A percentile compares a stretch with the other conserved stretches of the same genome.
phyloP scores from a whole-genome alignment of 1,140 invertebrate species.

The Ruditapes philippinarum region DNA sequence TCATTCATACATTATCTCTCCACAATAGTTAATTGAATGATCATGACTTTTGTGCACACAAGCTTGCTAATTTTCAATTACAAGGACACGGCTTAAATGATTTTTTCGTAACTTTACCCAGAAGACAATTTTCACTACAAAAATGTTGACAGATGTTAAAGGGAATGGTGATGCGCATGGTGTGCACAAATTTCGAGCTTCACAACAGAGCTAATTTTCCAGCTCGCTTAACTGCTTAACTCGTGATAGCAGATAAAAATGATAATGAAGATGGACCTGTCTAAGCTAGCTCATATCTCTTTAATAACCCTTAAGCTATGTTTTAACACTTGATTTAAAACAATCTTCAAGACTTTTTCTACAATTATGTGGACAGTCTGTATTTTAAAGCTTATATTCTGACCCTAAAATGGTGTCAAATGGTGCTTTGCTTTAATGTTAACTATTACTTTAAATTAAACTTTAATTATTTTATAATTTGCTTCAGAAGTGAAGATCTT shows the following conservation, averaged over 20 bases:
- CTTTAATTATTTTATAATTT: too few species aligned
- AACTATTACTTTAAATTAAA: too few species aligned
- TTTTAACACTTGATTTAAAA: slow-evolving; percentile 9
- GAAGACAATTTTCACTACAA: background rate
- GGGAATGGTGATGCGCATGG: background rate
- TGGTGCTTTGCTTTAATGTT: too few species aligned
- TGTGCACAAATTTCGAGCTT: background rate
- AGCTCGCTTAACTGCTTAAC: background rate
- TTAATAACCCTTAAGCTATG: slow-evolving; percentile 20
- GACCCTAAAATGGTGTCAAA: too few species aligned
- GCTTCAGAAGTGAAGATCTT: too few species aligned
- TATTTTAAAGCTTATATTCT: too few species aligned
- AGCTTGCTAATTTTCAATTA: background rate
- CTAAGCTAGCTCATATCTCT: background rate
- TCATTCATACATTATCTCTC: too few species aligned
- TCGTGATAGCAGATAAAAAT: background rate
- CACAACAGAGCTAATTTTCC: slow-evolving; percentile 1
- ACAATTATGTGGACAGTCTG: too few species aligned
- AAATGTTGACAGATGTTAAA: slow-evolving; percentile 25
- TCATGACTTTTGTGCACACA: too few species aligned
- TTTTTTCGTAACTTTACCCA: background rate
- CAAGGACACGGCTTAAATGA: background rate
- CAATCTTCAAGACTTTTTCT: background rate
- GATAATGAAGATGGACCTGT: background rate
- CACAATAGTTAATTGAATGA: too few species aligned